Evolutionary conservation across 2,888 invertebrate species (phyloP).

Genomic region (Sinopyrophorus schimmeli): DNA sequence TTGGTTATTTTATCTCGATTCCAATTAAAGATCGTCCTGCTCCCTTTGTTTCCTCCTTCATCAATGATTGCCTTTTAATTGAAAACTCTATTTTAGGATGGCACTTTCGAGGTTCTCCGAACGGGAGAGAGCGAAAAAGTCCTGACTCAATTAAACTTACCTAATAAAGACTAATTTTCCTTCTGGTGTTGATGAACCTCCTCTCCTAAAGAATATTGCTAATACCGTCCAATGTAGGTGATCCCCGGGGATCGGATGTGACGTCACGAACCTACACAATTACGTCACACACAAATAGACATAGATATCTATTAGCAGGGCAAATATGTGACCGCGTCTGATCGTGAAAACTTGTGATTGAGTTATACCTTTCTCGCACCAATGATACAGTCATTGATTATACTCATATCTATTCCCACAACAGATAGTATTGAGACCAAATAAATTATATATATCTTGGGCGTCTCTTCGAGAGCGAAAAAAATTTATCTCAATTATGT

Average conservation of each 20-base stretch:
- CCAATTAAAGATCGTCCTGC: conserved; percentile 39
- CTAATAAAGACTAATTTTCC: conserved; percentile 38
- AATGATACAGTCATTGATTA: conserved; percentile 50
- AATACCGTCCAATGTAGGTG: conserved; percentile 35
- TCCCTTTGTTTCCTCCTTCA: conserved; percentile 38
- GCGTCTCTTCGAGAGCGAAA: conserved; percentile 20
- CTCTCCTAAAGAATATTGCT: conserved; percentile 37
- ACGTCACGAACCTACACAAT: conserved; percentile 45
- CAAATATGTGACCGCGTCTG: conserved; percentile 44
- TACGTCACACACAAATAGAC: conserved; percentile 49
- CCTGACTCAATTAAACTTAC: conserved; percentile 15
- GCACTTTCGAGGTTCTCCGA: conserved; percentile 3
- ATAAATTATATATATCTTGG: conserved; percentile 30
- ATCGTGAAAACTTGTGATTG: conserved; percentile 53
- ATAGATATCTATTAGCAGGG: conserved; percentile 53
- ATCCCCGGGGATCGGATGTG: conserved; percentile 41
- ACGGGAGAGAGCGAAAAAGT: not conserved
- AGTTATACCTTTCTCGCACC: conserved; percentile 45
- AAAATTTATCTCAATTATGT: conserved; percentile 25
- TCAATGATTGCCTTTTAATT: conserved; percentile 42
- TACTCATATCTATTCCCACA: conserved; percentile 48
- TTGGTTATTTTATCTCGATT: conserved; percentile 41
- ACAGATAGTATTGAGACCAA: conserved; percentile 30
- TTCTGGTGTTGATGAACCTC: conserved; percentile 33
- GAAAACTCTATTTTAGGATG: conserved; percentile 30